These are phyloP conservation scores for Mustela lutreola DNA, from an alignment of 2,113 vertebrate species.

Conservation along the genomic window DNA sequence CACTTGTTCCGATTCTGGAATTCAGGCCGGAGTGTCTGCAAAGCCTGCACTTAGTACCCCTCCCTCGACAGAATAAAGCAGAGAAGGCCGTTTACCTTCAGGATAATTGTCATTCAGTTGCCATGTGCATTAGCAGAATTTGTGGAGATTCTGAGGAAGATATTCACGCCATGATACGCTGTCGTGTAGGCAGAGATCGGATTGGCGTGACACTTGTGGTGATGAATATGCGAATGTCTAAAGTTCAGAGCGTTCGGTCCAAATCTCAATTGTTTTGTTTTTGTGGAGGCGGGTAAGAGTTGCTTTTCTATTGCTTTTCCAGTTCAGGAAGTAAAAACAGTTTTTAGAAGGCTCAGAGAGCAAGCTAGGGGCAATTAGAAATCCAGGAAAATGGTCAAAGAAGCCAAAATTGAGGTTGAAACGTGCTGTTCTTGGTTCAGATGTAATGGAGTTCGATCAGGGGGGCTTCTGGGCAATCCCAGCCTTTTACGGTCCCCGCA, in stretches of 20 bases:
- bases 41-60: neutral
- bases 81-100: neutral
- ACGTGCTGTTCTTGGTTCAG: neutral
- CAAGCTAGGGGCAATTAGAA: neutral
- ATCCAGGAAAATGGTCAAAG: neutral
- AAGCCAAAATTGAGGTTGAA: neutral
- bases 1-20: neutral
- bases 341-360: neutral
- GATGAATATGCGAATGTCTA: neutral
- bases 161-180: neutral
- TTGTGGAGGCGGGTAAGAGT: neutral
- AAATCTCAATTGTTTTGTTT: neutral
- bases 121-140: neutral
- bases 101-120: neutral
- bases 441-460: fast-evolving
- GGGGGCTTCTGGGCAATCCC: fast-evolving
- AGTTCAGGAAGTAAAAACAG: neutral
- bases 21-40: neutral
- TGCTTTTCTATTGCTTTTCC: neutral
- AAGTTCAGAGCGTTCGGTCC: neutral
- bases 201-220: neutral
- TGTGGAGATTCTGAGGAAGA: neutral
- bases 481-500: neutral
- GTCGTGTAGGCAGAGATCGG: neutral
- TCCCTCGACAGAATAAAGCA: neutral